phyloP scores from a whole-genome alignment of 1,140 invertebrate species.

The Cepaea nemoralis region DNA sequence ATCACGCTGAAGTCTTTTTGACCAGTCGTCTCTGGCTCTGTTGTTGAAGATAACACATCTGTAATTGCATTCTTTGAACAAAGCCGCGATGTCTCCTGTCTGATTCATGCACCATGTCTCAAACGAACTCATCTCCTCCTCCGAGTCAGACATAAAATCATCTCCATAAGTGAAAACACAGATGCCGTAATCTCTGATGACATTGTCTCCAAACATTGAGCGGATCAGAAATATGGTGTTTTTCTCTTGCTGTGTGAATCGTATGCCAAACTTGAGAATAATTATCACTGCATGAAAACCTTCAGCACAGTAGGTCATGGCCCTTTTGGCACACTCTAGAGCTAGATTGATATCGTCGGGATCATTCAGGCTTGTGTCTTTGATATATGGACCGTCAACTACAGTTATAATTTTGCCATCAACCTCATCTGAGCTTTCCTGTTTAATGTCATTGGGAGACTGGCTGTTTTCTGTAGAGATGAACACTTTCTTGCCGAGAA shows the following conservation, averaged over 20 bases:
- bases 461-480: slow-evolving; percentile 22
- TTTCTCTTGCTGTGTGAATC: background rate
- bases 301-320: background rate
- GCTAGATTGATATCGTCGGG: background rate
- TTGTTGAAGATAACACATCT: slow-evolving; percentile 9
- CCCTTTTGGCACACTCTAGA: background rate
- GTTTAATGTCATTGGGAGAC: background rate
- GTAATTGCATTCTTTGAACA: background rate
- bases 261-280: slow-evolving; percentile 62
- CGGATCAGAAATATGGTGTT: background rate
- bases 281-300: slow-evolving; percentile 27
- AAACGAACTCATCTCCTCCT: background rate
- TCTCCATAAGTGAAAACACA: slow-evolving; percentile 13
- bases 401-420: background rate
- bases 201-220: background rate
- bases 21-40: background rate
- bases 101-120: background rate
- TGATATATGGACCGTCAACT: background rate
- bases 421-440: background rate
- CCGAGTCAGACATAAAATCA: background rate
- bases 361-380: background rate
- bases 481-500: background rate
- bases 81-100: background rate
- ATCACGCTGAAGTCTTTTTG: background rate
- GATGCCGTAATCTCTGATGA: background rate